phyloP scores from a whole-genome alignment of 2,797 vertebrate genomes.

The Rhodeus uyekii region DNA sequence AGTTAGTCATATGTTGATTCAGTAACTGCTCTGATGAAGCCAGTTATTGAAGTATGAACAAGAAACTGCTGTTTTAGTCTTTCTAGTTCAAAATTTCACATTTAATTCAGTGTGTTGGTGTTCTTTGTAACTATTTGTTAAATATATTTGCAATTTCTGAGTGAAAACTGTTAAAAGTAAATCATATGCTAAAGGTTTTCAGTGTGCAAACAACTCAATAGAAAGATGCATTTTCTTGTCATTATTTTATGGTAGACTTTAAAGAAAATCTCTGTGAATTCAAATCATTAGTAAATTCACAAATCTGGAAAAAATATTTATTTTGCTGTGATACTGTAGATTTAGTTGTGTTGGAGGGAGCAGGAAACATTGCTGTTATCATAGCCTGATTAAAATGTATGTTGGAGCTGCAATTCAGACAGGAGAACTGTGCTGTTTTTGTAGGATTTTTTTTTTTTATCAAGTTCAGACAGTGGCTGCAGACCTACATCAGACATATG shows the following conservation, averaged over 20 bases:
- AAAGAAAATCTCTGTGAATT: no score
- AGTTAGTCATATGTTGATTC: not conserved
- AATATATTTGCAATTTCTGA: no score
- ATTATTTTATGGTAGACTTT: not conserved
- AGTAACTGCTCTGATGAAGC: not conserved
- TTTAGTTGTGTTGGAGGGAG: not conserved
- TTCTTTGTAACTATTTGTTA: no score
- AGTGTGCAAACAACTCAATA: no score
- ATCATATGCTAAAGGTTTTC: no score
- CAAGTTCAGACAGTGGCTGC: slow-evolving; percentile 36
- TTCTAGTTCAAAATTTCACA: no score
- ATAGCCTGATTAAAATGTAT: not conserved
- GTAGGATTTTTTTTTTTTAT: slow-evolving; percentile 5
- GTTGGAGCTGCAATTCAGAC: not conserved
- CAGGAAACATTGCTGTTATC: not conserved
- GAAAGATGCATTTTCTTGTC: not conserved
- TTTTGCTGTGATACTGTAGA: not conserved
- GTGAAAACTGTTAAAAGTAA: no score
- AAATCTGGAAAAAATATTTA: not conserved
- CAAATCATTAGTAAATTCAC: no score
- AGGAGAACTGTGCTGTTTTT: slow-evolving; percentile 18
- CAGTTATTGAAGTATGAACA: no score
- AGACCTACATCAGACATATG: slow-evolving; percentile 37
- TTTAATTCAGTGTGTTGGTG: not conserved
- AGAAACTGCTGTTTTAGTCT: no score